A percentile compares a stretch with the other conserved stretches of the same genome.
phyloP scores from a whole-genome alignment of 2,797 vertebrate genomes.

The Hafferia zeledoni region DNA sequence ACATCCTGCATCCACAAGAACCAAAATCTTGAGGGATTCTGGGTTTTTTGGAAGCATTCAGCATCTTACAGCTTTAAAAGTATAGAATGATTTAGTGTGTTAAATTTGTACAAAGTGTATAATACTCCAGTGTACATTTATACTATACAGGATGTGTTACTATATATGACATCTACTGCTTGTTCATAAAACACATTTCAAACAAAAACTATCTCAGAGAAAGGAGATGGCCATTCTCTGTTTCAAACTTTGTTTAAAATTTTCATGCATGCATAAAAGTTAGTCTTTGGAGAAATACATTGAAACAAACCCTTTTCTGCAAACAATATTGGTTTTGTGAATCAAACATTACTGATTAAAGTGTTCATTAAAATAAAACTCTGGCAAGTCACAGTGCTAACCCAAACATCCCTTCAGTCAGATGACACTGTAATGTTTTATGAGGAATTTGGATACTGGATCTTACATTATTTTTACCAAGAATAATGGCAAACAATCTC shows the following conservation, averaged over 20 bases:
- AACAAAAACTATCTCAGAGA: background rate
- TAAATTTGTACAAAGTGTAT: background rate
- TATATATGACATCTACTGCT: background rate
- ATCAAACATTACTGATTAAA: slow-evolving; percentile 25
- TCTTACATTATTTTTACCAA: background rate
- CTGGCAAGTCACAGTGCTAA: background rate
- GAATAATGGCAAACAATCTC: background rate
- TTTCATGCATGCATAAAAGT: background rate
- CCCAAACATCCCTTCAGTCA: background rate
- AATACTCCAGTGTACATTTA: background rate
- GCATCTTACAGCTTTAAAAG: background rate
- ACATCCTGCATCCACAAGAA: background rate
- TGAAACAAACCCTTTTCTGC: background rate
- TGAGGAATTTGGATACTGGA: background rate
- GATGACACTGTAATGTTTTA: background rate
- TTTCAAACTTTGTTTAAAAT: background rate
- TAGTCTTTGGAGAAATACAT: background rate
- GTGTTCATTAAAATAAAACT: background rate
- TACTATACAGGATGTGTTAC: background rate
- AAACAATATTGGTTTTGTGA: background rate
- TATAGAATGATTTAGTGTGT: background rate
- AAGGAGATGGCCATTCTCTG: background rate
- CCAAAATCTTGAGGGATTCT: background rate
- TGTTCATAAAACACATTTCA: background rate
- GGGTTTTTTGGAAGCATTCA: background rate